These are phyloP conservation scores for Agapornis roseicollis DNA, from an alignment of 2,113 vertebrate species.

Conservation along the genomic window DNA sequence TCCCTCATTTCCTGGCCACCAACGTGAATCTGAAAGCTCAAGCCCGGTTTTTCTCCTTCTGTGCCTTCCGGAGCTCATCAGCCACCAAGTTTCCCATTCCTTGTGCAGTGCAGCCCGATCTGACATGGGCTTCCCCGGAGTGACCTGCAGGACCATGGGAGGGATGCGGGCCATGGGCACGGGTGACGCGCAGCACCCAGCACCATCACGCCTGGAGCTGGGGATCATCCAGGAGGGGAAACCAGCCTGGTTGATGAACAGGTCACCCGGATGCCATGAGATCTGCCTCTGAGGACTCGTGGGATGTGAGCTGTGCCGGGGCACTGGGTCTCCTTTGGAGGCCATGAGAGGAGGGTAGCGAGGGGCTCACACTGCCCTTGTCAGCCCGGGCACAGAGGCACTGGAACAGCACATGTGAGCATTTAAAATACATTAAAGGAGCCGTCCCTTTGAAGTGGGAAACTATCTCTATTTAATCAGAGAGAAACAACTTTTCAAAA, in stretches of 20 bases:
- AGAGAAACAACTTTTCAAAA: conserved; percentile 85
- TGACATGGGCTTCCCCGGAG: rapidly evolving
- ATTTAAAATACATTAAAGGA: conserved; percentile 84
- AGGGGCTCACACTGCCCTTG: not conserved
- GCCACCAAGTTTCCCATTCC: rapidly evolving
- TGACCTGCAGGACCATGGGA: rapidly evolving
- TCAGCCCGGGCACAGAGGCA: not conserved
- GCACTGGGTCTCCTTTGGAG: not conserved
- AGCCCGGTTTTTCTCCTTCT: not conserved
- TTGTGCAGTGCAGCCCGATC: rapidly evolving
- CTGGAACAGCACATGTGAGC: not conserved
- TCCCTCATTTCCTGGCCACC: not conserved
- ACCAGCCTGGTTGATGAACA: rapidly evolving
- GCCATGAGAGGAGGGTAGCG: not conserved
- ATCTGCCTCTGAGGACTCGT: not conserved
- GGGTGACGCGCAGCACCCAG: rapidly evolving
- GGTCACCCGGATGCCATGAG: rapidly evolving
- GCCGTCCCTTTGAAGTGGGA: conserved; percentile 78
- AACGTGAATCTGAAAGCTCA: not conserved
- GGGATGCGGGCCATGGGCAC: rapidly evolving
- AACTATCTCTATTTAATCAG: conserved; percentile 84
- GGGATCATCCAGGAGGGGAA: rapidly evolving
- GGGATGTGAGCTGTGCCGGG: not conserved
- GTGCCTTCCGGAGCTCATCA: not conserved
- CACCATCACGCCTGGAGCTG: rapidly evolving